Conservation (phyloP, 2,888 invertebrate genomes). For the Agriopis leucophaearia region DNA sequence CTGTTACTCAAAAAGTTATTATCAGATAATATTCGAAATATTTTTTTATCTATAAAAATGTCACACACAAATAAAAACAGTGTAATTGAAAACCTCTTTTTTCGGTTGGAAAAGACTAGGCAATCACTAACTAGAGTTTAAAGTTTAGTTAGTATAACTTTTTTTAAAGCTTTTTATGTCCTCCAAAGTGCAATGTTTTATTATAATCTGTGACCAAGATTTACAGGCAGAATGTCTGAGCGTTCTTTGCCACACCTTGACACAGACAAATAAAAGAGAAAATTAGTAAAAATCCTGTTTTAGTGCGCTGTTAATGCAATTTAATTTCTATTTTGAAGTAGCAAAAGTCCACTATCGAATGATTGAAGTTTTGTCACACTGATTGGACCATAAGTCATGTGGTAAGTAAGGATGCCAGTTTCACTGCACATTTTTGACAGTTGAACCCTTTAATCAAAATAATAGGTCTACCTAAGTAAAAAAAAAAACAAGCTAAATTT, state of each 20-base stretch:
- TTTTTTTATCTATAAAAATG: no score
- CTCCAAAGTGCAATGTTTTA: neutral
- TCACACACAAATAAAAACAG: no score
- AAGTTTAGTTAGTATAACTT: no score
- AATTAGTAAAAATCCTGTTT: slow-evolving; percentile 23
- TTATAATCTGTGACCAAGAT: neutral
- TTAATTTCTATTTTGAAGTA: neutral
- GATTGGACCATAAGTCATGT: neutral
- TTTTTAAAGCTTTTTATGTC: neutral
- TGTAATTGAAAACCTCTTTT: no score
- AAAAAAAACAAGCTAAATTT: no score
- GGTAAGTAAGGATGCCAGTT: neutral
- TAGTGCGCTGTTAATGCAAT: neutral
- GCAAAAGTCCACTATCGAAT: neutral
- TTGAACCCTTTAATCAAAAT: no score
- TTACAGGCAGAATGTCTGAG: neutral
- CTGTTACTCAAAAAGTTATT: no score
- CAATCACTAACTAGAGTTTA: no score
- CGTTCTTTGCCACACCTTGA: slow-evolving; percentile 9
- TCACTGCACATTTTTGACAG: no score
- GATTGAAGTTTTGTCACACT: neutral
- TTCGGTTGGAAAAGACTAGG: no score
- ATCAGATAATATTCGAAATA: no score
- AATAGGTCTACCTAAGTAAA: no score
- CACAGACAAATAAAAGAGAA: slow-evolving; percentile 33